Evolutionary conservation across 2,113 vertebrate species (phyloP), one percentile per base, ranked within the genome.

Genomic region (Abramis brama): DNA sequence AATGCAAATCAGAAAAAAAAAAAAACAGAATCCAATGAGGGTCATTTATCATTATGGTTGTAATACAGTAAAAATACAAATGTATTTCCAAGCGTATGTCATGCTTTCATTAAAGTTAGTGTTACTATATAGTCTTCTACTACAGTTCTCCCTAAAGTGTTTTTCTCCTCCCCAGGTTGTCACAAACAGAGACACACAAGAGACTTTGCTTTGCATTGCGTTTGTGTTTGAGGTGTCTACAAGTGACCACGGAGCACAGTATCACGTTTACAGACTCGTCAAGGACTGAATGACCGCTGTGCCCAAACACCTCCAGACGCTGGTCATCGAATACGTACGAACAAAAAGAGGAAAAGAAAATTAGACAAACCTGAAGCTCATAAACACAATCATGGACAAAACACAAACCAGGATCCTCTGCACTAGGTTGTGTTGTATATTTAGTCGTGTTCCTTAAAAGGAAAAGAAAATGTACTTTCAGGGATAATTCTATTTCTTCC

Each of bases 161-260:
- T 82, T 75, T 30, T 47, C 30, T 87, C 6, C 2, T 85, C 50
- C 5, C 27, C 73, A 98, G 97, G 97, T 98, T 90, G 97, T 98
- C 91, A 98, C 97, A 0, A 97, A 97, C 95, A 96, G 97, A 92
- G 97, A 98, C 92, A 98, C 97, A 87, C 97, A 98, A 95, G 97
- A 98, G 93, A 98, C 97, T 89, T 91, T 98, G 93, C 96, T 98
- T 43, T 98, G 97, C 94, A 97, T 98, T 45, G 97, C 97, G 83
- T 98, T 98, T 33, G 97, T 98, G 86, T 98, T 98, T 4, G 97
- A 98, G 92, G 97, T 98, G 88, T 98, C 97, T 85, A 97, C 97
- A 79, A 98, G 97, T 0, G 97, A 98, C 90, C 97, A 98, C 0
- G 97, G 97, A 79, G 97, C 97, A 23, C 97, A 98, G 92, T 97